Evolutionary conservation across 2,113 vertebrate genomes (phyloP).

Genomic region (Pipa parva): DNA sequence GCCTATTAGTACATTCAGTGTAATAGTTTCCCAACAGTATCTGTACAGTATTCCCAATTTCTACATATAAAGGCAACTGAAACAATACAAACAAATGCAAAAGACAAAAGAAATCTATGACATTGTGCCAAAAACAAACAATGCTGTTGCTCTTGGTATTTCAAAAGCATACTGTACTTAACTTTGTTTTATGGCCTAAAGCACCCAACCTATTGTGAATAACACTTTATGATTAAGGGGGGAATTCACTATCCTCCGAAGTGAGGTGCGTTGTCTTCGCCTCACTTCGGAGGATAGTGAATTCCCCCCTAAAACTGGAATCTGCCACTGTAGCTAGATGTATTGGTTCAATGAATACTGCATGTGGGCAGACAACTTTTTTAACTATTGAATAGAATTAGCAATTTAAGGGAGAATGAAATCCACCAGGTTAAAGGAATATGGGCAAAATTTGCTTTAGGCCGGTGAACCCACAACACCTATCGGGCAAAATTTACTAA

Average conservation of each 20-base stretch:
- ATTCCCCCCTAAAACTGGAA: slow-evolving; percentile 18
- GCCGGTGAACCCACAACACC: too few species aligned
- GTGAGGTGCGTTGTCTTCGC: background rate
- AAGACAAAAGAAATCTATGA: slow-evolving; percentile 25
- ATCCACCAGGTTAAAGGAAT: too few species aligned
- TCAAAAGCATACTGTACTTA: slow-evolving; percentile 28
- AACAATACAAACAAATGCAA: background rate
- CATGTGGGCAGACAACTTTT: too few species aligned
- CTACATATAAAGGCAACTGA: background rate
- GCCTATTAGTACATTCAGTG: background rate
- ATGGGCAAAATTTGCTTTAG: too few species aligned
- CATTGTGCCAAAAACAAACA: slow-evolving; percentile 31
- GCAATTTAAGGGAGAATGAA: too few species aligned
- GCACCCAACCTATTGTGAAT: slow-evolving; percentile 23
- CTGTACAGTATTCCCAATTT: slow-evolving; percentile 22
- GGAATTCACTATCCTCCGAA: too few species aligned
- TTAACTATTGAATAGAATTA: too few species aligned
- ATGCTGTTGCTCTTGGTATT: slow-evolving; percentile 20
- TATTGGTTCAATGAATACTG: too few species aligned
- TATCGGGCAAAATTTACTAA: too few species aligned
- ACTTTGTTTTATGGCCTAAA: slow-evolving; percentile 28
- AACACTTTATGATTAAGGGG: slow-evolving; percentile 34
- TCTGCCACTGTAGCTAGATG: slow-evolving; percentile 14
- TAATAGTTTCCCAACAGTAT: background rate
- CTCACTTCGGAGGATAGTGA: too few species aligned